Evolutionary conservation across 2,888 invertebrate genomes (phyloP), one percentile per base, ranked within the genome.

Genomic region (Brenthis ino): DNA sequence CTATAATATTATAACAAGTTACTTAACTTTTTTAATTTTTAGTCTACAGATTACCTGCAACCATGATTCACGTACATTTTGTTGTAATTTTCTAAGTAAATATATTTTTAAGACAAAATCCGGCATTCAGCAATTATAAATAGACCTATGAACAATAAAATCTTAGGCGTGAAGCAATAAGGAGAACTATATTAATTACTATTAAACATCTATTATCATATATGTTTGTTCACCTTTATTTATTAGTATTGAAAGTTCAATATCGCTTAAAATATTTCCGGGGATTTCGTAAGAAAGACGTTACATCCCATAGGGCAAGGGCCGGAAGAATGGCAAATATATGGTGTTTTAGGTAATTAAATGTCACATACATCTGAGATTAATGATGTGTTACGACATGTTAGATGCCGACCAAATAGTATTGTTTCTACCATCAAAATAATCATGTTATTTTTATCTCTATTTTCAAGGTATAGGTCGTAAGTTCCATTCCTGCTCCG

Each of bases 261-360:
- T 72, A 75, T 75, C 50, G 47, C 55, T 54, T 65, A 2, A 65
- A 69, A 68, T 37, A 16, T 16, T 56, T 16, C 28, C 11, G 50
- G n/a, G 50, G 57, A 50, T 60, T 70, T 68, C 48, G 65, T 37
- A 20, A 58, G 64, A 76, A 74, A 77, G 75, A 80, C 75, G 75
- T 79, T n/a, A n/a, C n/a, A 73, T 81, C 79, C 81, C 82, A 79
- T 82, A 82, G 82, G 85, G 84, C 79, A 77, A 79, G 82, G 81
- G 84, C 84, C 88, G 92, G 91, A 92, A 91, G 91, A 90, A 89
- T 85, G 83, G 81, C 81, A 85, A 89, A 91, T 92, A 91, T 92
- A 93, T 91, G 90, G 90, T 91, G 90, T 91, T 91, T 90, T 91
- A 90, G 91, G 92, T 93, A 93, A 93, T 93, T 92, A 91, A 92